phyloP scores from a whole-genome alignment of 2,888 invertebrate species.

The Aporophyla nigra region DNA sequence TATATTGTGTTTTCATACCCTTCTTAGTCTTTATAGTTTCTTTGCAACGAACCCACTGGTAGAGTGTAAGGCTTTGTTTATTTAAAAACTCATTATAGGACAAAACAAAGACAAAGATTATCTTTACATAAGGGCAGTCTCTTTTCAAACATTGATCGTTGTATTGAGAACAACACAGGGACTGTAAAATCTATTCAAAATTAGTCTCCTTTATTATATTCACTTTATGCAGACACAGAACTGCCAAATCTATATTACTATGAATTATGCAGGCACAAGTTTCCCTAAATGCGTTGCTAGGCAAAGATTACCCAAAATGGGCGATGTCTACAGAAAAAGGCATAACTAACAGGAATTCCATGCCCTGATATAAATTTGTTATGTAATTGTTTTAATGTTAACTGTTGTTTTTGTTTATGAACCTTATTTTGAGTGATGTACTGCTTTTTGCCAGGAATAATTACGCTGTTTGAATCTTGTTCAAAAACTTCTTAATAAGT shows the following conservation, averaged over 20 bases:
- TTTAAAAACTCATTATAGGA: too few relatives aligned
- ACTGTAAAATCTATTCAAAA: too few relatives aligned
- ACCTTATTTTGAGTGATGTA: constrained; percentile 8
- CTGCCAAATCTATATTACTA: constrained; percentile 4
- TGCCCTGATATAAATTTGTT: constrained; percentile 4
- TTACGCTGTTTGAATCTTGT: constrained; percentile 21
- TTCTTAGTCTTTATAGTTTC: too few relatives aligned
- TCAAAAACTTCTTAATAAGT: constrained; percentile 15
- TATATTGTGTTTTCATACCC: too few relatives aligned
- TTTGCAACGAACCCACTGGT: too few relatives aligned
- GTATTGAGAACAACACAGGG: too few relatives aligned
- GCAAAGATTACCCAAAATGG: constrained; percentile 6
- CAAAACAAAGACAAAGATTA: too few relatives aligned
- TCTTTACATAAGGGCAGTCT: too few relatives aligned
- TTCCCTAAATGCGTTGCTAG: constrained; percentile 2
- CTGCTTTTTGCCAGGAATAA: constrained; percentile 10
- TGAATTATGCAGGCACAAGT: too few relatives aligned
- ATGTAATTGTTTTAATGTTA: neutral
- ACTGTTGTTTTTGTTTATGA: constrained; percentile 3
- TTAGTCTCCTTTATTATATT: constrained; percentile 1
- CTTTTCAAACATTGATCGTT: too few relatives aligned
- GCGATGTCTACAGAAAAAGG: constrained; percentile 4
- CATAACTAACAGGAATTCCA: constrained; percentile 7
- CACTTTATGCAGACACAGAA: constrained; percentile 5
- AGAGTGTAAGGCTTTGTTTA: too few relatives aligned